These are phyloP conservation scores for Euphydryas editha DNA, from an alignment of 2,888 invertebrate genomes.

Conservation along the genomic window DNA sequence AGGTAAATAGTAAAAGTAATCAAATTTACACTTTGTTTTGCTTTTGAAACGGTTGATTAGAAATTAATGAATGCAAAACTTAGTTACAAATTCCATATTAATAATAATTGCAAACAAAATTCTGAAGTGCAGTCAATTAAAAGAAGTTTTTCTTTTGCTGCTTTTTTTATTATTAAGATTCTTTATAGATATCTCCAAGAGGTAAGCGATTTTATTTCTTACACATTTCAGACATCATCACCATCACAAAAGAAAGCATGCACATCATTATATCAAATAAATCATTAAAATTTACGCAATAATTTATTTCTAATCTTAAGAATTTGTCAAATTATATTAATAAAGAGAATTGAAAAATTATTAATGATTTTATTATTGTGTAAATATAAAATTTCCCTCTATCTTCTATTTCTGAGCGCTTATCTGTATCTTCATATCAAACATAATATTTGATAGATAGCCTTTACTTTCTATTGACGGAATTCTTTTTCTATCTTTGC, in stretches of 20 bases:
- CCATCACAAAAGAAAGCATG: constrained; percentile 73
- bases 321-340: constrained; percentile 23
- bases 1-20: constrained; percentile 72
- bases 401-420: constrained; percentile 12
- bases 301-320: constrained; percentile 7
- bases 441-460: constrained; percentile 27
- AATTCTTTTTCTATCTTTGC: constrained; percentile 66
- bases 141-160: background rate
- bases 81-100: too few species aligned
- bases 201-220: constrained; percentile 59
- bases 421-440: constrained; percentile 9
- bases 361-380: constrained; percentile 29
- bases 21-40: background rate
- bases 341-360: constrained; percentile 25
- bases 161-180: constrained; percentile 6
- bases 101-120: background rate
- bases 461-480: constrained; percentile 48
- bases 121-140: background rate
- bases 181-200: constrained; percentile 34
- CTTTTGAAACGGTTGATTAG: background rate
- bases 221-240: constrained; percentile 74
- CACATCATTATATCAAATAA: constrained; percentile 68
- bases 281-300: constrained; percentile 29
- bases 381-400: background rate
- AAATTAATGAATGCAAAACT: too few species aligned